Evolutionary conservation across 2,113 vertebrate genomes (phyloP), one percentile per base, ranked within the genome.

Genomic region (Platichthys flesus): DNA sequence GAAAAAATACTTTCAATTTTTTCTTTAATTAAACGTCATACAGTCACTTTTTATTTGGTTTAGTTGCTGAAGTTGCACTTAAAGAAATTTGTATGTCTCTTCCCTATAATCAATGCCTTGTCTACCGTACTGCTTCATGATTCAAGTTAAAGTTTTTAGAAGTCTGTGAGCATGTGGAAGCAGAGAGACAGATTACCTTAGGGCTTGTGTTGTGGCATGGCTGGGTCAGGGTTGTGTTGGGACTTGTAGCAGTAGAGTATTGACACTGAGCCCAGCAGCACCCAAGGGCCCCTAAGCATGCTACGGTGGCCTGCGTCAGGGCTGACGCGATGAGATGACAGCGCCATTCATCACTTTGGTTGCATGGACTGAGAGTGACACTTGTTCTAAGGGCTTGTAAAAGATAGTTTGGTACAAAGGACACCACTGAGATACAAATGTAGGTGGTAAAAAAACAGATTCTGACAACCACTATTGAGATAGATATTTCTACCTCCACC

Each of bases 161-260:
- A 31, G 31, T 31, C 31, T 54, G 67, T 69, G 78, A 72, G 79
- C 68, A 68, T 62, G 59, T 77, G 82, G 76, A 72, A 78, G 83
- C 84, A 73, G 71, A 79, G 79, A 88, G 78, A 87, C 76, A 61
- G 76, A 84, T 83, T 75, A 82, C 90, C 89, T 60, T 12, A 28
- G 89, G 93, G 84, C 71, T 63, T 58, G 77, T 78, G 82, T 81
- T 82, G 81, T 83, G 75, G 84, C 80, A 55, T 21, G 81, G 79
- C 79, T 74, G 67, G 82, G 79, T 82, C 72, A 76, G 89, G 63
- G 82, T 77, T 73, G 77, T 93, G 93, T 93, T 79, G 77, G 82
- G 90, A 84, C 92, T 87, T 92, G 93, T 78, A 90, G 84, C 63
- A 42, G 71, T 60, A 75, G 76, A 84, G 71, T 79, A 83, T 87